Evolutionary conservation across 2,113 vertebrate species (phyloP).

Genomic region (Brachyistius frenatus): DNA sequence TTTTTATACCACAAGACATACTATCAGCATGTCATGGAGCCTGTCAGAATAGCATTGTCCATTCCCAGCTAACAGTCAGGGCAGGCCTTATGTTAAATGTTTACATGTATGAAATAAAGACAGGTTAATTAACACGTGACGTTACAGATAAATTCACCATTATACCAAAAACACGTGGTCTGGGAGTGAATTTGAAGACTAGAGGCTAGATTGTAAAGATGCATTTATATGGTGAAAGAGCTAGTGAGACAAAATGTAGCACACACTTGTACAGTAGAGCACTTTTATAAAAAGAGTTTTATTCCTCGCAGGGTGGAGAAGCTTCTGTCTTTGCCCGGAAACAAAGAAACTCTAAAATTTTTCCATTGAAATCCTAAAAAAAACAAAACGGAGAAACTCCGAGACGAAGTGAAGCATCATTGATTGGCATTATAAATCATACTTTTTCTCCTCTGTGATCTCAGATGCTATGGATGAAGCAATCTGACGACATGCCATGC

Average conservation of each 20-base stretch:
- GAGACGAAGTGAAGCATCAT: conserved; percentile 26
- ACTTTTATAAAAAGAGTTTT: conserved; percentile 17
- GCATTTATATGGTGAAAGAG: background rate
- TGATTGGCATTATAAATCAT: conserved; percentile 59
- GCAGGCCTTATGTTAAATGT: background rate
- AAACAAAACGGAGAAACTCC: conserved; percentile 22
- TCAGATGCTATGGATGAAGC: conserved; percentile 62
- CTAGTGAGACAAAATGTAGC: conserved; percentile 12
- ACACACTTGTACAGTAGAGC: background rate
- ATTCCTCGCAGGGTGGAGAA: background rate
- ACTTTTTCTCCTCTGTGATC: conserved; percentile 44
- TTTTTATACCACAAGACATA: background rate
- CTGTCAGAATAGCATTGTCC: background rate
- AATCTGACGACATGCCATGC: conserved; percentile 60
- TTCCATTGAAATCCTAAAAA: conserved; percentile 25
- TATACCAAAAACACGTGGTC: conserved; percentile 3
- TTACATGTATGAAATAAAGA: conserved; percentile 4
- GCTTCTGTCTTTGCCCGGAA: conserved; percentile 16
- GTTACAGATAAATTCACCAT: background rate
- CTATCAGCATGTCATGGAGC: background rate
- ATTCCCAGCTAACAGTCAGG: background rate
- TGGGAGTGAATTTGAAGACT: conserved; percentile 8
- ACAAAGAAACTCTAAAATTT: conserved; percentile 24
- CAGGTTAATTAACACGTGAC: too few species aligned
- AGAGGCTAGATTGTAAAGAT: background rate